Percentiles rank a stretch among this genome's conserved stretches.
Conservation (phyloP, 2,113 vertebrate species). For the Aepyceros melampus region DNA sequence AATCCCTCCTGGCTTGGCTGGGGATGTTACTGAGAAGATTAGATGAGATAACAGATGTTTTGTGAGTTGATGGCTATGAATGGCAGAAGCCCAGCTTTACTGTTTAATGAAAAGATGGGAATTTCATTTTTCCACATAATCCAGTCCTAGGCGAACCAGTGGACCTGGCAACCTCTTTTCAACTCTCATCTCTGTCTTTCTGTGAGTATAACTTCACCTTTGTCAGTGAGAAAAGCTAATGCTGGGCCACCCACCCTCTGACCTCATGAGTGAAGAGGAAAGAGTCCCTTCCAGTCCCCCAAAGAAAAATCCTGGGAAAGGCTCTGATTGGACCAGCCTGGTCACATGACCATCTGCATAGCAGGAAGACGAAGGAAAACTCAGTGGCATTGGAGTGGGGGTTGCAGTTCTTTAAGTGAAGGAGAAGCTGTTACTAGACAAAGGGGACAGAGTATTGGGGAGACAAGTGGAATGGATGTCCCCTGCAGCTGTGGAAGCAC, state of each 20-base stretch:
- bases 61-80: neutral
- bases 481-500: neutral
- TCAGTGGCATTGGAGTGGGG: fast-evolving
- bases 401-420: neutral
- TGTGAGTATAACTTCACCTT: neutral
- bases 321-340: neutral
- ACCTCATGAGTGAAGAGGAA: neutral
- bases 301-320: neutral
- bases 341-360: neutral
- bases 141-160: neutral
- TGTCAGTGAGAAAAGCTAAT: neutral
- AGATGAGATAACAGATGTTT: neutral
- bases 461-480: neutral
- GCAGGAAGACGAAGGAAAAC: neutral
- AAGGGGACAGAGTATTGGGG: neutral
- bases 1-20: neutral
- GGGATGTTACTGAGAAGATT: neutral
- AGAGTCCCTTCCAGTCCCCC: neutral
- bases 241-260: neutral
- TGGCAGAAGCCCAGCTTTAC: neutral
- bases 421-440: neutral
- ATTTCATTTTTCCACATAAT: neutral
- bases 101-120: neutral
- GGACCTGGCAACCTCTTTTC: neutral
- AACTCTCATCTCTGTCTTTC: neutral